Evolutionary conservation across 2,888 invertebrate species (phyloP).

Genomic region (Prosopocoilus inquinatus): DNA sequence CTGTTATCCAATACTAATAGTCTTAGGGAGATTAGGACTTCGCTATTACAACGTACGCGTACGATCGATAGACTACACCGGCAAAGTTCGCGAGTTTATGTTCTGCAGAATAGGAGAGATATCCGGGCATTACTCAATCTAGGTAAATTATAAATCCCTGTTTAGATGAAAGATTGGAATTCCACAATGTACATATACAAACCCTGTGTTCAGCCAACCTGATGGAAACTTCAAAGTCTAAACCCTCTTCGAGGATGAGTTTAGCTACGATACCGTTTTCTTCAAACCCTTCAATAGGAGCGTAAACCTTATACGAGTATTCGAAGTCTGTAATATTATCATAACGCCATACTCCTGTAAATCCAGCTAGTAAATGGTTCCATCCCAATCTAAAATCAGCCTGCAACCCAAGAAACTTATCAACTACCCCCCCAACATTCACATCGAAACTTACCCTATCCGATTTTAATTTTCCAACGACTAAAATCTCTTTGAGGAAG

Average conservation of each 20-base stretch:
- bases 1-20: too few species aligned
- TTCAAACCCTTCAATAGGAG: conserved; percentile 75
- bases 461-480: conserved; percentile 67
- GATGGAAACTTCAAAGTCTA: conserved; percentile 70
- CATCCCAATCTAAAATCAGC: conserved; percentile 74
- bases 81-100: conserved; percentile 34
- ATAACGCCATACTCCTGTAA: conserved; percentile 76
- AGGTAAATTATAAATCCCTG: conserved; percentile 37
- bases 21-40: too few species aligned
- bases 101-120: conserved; percentile 31
- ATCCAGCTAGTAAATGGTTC: conserved; percentile 72
- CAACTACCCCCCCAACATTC: conserved; percentile 6
- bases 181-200: conserved; percentile 29
- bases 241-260: conserved; percentile 61
- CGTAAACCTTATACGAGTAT: conserved; percentile 73
- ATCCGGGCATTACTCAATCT: conserved; percentile 34
- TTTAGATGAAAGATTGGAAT: conserved; percentile 34
- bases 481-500: conserved; percentile 62
- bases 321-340: conserved; percentile 69
- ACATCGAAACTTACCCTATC: conserved; percentile 56
- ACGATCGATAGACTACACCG: conserved; percentile 37
- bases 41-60: conserved; percentile 32
- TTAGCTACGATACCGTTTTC: conserved; percentile 75
- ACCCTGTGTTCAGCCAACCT: conserved; percentile 68
- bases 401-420: conserved; percentile 43